phyloP scores from a whole-genome alignment of 2,888 invertebrate species.

The Nomada lathburiana region DNA sequence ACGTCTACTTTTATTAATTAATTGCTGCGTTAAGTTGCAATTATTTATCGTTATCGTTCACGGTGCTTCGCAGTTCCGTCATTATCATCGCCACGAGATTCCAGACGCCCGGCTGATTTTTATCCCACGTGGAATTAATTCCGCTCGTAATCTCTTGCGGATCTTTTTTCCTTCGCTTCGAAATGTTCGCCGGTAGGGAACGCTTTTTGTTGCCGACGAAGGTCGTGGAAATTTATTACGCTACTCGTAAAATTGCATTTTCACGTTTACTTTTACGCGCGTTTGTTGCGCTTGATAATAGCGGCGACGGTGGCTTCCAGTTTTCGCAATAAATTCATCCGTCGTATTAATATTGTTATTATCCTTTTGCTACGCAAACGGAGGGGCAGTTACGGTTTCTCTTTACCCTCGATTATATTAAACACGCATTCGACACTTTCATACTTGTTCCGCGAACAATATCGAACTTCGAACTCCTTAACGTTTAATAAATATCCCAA shows the following conservation, averaged over 20 bases:
- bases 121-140: not conserved
- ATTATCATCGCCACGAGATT: slow-evolving; percentile 1
- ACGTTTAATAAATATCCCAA: no score
- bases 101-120: not conserved
- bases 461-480: no score
- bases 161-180: not conserved
- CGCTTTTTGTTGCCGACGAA: not conserved
- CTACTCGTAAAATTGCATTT: not conserved
- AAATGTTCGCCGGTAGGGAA: no score
- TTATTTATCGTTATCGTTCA: slow-evolving; percentile 27
- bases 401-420: no score
- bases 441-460: no score
- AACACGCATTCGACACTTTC: no score
- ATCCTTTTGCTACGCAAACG: no score
- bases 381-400: no score
- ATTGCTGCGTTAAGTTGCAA: slow-evolving; percentile 41
- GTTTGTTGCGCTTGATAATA: no score
- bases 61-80: not conserved
- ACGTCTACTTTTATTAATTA: slow-evolving; percentile 50
- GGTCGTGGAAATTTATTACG: not conserved
- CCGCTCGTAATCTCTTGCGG: not conserved
- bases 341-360: no score
- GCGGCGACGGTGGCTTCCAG: no score
- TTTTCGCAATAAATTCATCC: no score
- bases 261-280: not conserved